phyloP scores from a whole-genome alignment of 2,113 vertebrate genomes.

The Tautogolabrus adspersus region DNA sequence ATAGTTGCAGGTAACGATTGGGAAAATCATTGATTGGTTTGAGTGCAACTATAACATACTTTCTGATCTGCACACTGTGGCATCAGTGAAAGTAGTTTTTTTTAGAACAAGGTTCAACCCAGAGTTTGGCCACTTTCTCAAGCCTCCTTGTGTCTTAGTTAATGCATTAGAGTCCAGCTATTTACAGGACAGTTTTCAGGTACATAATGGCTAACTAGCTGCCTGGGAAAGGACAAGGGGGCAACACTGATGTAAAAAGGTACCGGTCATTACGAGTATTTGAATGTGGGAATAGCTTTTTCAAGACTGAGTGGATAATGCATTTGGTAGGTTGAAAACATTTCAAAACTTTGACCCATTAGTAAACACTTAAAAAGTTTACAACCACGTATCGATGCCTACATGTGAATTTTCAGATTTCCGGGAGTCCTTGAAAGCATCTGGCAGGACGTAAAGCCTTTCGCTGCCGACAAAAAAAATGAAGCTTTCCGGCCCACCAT shows the following conservation, averaged over 20 bases:
- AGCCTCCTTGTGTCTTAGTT: background rate
- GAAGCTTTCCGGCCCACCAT: background rate
- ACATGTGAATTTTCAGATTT: background rate
- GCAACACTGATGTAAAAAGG: no score
- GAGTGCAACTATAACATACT: background rate
- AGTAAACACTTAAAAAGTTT: no score
- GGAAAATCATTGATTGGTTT: background rate
- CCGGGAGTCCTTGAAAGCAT: slow-evolving; percentile 45
- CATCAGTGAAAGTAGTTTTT: background rate
- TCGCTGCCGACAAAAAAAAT: background rate
- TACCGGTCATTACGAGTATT: no score
- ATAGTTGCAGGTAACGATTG: background rate
- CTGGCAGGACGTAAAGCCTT: slow-evolving; percentile 44
- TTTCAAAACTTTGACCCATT: no score
- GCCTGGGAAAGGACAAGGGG: no score
- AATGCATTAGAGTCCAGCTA: background rate
- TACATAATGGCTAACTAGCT: no score
- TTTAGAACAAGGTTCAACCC: background rate
- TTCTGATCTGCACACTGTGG: no score
- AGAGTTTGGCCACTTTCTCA: background rate
- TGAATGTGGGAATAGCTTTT: no score
- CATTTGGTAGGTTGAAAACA: no score
- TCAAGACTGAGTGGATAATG: no score
- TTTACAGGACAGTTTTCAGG: no score
- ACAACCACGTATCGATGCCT: background rate